Percentiles rank a stretch among this genome's conserved stretches.
Evolutionary conservation across 2,113 vertebrate species (phyloP).

Genomic region (Phainopepla nitens): DNA sequence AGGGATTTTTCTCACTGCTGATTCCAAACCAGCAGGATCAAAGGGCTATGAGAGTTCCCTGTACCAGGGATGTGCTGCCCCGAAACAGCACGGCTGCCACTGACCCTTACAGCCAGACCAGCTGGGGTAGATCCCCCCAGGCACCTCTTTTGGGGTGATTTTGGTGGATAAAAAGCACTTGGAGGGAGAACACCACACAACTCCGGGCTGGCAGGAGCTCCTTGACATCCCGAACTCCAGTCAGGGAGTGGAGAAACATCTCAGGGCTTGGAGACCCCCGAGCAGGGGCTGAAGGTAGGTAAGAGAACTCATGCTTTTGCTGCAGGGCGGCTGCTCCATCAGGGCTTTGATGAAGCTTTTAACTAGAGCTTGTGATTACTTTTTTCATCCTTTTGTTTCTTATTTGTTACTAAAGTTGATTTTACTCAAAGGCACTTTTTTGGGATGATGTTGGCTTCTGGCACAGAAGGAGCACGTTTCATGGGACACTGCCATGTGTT

Average conservation of each 20-base stretch:
- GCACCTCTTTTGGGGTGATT: neutral
- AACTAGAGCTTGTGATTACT: neutral
- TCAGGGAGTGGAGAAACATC: neutral
- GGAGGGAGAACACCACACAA: neutral
- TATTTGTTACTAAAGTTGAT: neutral
- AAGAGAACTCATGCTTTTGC: neutral
- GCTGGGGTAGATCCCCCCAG: neutral
- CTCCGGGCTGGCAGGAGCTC: neutral
- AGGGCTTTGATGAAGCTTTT: slow-evolving; percentile 10
- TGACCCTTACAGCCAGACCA: neutral
- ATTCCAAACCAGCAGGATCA: neutral
- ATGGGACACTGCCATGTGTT: neutral
- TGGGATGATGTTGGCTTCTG: slow-evolving; percentile 47
- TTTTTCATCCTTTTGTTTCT: neutral
- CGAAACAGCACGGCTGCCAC: neutral
- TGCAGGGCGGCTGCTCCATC: neutral
- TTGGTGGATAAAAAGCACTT: neutral
- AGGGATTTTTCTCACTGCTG: neutral
- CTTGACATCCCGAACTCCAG: neutral
- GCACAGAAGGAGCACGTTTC: slow-evolving; percentile 4
- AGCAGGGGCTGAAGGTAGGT: neutral
- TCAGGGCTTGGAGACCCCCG: neutral
- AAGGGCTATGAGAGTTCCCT: slow-evolving; percentile 23
- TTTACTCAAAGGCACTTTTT: slow-evolving; percentile 66
- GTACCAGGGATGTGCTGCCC: neutral